Base-by-base conservation (phyloP, 2,113 vertebrate genomes). In the Macroglossus sobrinus region DNA sequence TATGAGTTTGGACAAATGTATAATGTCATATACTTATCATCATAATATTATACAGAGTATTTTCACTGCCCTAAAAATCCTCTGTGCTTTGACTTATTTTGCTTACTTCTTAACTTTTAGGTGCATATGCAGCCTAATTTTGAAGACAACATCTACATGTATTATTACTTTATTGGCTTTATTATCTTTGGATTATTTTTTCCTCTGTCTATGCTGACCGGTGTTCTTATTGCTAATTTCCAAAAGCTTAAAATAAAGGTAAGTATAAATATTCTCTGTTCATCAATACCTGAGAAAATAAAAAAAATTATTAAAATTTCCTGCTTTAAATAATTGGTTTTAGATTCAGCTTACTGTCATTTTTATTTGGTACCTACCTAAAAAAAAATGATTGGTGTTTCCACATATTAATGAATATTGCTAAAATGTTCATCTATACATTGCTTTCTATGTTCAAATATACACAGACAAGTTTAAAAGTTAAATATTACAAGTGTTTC, bases 231-330 rank as follows among this genome's bases (percentile, higher is more conserved):
- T 86, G 98, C 98, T 97, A 99, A 99, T 97, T 99, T 99, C 98
- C 99, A 99, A 97, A 99, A 99, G 93, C 98, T 99, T 92, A 99
- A 98, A 98, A 98, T 98, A 98, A 99, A 99, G 99, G 99, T 99
- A 99, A 99, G 99, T 99, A 97, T 96, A 87, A 88, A 69, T 90
- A 95, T 38, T 68, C 4, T 91, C 81, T 84, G 1, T 63, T 78
- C 61, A 50, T 61, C 45, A 78, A n/a, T 69, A 21, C 8, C 61
- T 55, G 15, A 78, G 40, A 69, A 71, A 47, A 55, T 75, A 2
- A 26, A 26, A 45, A 18, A 50, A 33, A 74, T 74, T 59, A 8
- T 47, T 75, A 45, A 74, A 75, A 84, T 50, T 7, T 43, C 7
- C 4, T 87, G 12, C 19, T 91, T 79, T 30, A 75, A 75, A n/a